These are phyloP conservation scores for Brenthis daphne DNA, from an alignment of 2,888 invertebrate species.

Conservation along the genomic window DNA sequence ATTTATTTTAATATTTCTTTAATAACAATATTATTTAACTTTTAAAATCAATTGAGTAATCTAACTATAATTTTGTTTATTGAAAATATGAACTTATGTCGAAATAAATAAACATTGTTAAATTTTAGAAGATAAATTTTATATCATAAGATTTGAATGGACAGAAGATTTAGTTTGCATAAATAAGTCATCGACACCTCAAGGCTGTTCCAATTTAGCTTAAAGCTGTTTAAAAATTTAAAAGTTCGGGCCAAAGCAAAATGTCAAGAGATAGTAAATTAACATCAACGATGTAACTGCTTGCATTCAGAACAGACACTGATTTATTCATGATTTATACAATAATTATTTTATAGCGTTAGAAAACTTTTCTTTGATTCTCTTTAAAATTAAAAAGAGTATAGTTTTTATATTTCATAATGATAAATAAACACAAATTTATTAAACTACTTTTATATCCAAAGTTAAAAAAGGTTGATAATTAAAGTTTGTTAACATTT, in stretches of 20 bases:
- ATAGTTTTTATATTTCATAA: too few relatives aligned
- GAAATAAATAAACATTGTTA: background rate
- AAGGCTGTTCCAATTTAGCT: conserved; percentile 45
- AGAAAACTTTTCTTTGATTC: background rate
- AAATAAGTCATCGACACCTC: conserved; percentile 43
- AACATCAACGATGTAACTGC: conserved; percentile 19
- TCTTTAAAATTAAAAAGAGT: too few relatives aligned
- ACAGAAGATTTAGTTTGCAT: conserved; percentile 43
- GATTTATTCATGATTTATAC: background rate
- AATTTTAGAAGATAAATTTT: conserved; percentile 5
- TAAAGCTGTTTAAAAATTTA: conserved; percentile 18
- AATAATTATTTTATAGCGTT: background rate
- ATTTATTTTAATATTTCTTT: too few relatives aligned
- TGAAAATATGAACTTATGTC: too few relatives aligned
- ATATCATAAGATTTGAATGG: conserved; percentile 40
- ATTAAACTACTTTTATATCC: too few relatives aligned
- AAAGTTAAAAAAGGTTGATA: too few relatives aligned
- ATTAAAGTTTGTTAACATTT: too few relatives aligned
- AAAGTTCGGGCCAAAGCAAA: conserved; percentile 20
- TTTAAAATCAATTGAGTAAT: too few relatives aligned
- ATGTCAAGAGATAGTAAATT: conserved; percentile 25
- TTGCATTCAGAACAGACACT: conserved; percentile 7
- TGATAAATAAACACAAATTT: too few relatives aligned
- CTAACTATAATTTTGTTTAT: too few relatives aligned
- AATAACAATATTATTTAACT: too few relatives aligned